Conservation (phyloP, 2,113 vertebrate species). For the Nycticryphes semicollaris region DNA sequence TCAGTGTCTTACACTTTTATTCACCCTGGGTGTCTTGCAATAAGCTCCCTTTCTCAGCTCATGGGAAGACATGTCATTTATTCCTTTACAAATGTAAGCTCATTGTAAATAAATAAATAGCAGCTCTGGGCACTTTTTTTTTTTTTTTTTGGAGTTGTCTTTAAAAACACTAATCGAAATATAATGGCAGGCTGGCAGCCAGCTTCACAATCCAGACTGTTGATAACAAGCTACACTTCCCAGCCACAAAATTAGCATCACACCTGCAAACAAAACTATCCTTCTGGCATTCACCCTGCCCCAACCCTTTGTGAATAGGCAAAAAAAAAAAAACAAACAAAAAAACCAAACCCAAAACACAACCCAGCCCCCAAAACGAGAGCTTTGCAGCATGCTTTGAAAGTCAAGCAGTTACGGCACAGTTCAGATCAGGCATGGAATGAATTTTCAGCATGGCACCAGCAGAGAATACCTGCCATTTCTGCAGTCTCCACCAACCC, state of each 20-base stretch:
- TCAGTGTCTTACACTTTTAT: not conserved
- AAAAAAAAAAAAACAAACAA: not conserved
- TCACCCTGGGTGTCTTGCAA: not conserved
- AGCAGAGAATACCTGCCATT: not conserved
- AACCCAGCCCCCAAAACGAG: not conserved
- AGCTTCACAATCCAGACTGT: not conserved
- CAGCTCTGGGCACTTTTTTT: slow-evolving; percentile 8
- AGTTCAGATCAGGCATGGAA: not conserved
- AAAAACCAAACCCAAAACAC: not conserved
- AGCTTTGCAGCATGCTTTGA: not conserved
- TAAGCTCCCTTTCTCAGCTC: slow-evolving; percentile 1
- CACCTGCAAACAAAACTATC: not conserved
- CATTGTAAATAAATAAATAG: slow-evolving; percentile 49
- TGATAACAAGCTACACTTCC: slow-evolving; percentile 37
- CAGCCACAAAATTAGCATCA: slow-evolving; percentile 46
- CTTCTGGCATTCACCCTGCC: not conserved
- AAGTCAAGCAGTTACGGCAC: not conserved
- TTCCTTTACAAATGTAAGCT: slow-evolving; percentile 29
- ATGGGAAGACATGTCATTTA: not conserved
- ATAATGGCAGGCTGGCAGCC: slow-evolving; percentile 54
- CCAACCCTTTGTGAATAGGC: not conserved
- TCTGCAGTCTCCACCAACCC: not conserved
- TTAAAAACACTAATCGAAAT: slow-evolving; percentile 53
- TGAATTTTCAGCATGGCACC: not conserved
- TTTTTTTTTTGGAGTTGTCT: slow-evolving; percentile 26